phyloP scores from a whole-genome alignment of 1,140 invertebrate species.

The Lycorma delicatula region DNA sequence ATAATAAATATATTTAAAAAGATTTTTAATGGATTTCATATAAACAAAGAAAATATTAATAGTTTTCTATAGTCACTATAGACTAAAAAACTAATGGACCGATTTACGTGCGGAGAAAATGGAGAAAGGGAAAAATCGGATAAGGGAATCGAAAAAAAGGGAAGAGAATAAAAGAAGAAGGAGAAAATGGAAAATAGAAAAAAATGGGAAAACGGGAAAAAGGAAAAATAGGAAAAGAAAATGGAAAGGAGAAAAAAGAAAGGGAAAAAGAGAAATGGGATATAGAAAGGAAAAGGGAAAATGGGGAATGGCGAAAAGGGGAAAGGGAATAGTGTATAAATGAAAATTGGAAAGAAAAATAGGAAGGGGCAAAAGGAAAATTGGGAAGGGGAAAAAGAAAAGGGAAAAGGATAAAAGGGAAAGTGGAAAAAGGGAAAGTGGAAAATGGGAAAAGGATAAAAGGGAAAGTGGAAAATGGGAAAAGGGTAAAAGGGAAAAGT shows the following conservation, averaged over 20 bases:
- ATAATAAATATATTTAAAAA: no score
- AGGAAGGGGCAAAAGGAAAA: slow-evolving; percentile 5
- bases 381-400: neutral
- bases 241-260: neutral
- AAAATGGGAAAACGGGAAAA: neutral
- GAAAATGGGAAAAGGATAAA: neutral
- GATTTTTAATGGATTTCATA: no score
- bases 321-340: neutral
- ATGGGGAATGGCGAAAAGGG: neutral
- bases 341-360: neutral
- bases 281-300: neutral
- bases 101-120: no score
- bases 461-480: neutral
- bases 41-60: no score
- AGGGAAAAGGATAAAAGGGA: slow-evolving; percentile 2
- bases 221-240: neutral
- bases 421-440: neutral
- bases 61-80: no score
- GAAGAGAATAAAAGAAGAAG: neutral
- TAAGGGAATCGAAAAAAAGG: neutral
- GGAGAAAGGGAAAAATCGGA: neutral
- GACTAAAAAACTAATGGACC: no score
- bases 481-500: neutral
- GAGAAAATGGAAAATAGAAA: neutral
- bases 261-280: neutral